Conservation (phyloP, 2,113 vertebrate species). For the Rhadina sibilatrix region DNA sequence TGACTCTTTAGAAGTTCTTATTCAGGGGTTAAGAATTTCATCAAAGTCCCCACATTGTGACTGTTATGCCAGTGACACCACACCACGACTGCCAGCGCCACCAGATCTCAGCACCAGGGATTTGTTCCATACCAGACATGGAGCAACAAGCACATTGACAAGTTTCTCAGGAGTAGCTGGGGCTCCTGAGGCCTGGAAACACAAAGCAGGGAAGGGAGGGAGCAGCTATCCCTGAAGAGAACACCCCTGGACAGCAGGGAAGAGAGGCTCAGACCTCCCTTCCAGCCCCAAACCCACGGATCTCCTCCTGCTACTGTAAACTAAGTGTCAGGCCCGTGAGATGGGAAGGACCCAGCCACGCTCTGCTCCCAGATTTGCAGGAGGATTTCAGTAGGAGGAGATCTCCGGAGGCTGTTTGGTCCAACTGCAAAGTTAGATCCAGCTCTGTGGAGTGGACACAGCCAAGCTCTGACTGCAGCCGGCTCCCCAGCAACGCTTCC, state of each 20-base stretch:
- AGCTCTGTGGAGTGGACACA: neutral
- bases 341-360: conserved; percentile 18
- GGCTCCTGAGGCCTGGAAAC: neutral
- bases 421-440: neutral
- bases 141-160: neutral
- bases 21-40: neutral
- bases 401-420: neutral
- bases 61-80: fast-evolving
- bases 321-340: neutral
- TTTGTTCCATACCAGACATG: neutral
- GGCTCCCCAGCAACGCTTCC: neutral
- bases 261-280: neutral
- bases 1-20: neutral
- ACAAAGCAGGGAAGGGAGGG: neutral
- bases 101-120: neutral
- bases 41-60: neutral
- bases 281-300: neutral
- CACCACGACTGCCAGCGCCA: neutral
- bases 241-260: neutral
- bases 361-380: conserved; percentile 16
- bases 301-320: neutral
- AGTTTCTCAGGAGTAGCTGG: neutral
- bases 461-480: neutral
- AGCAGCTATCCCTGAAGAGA: neutral
- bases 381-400: conserved; percentile 46